Base-by-base conservation (phyloP, 2,113 vertebrate species). In the Scomber scombrus region DNA sequence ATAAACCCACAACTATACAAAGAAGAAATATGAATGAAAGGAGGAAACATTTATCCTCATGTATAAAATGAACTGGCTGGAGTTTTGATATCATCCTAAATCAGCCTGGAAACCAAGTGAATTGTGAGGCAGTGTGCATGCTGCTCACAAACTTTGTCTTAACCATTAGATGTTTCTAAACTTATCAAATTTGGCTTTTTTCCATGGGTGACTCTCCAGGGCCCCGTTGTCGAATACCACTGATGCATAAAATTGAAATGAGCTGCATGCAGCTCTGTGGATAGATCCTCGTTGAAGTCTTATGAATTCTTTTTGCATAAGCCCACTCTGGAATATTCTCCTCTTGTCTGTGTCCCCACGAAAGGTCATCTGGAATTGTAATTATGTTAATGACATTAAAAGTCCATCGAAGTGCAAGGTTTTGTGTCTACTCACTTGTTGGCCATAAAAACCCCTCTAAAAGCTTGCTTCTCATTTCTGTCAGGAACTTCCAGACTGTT, bases 371-470 rank as follows among this genome's bases (percentile, higher is more conserved):
- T 19, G 86, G 73, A 90, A 92, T 92, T 86, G 52, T 70, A 79
- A 91, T 94, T 86, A 90, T 80, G 80, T n/a, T 69, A 86, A 90
- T 86, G 61, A 76, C 16, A 65, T 90, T 85, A 84, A 80, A 82
- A 64, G 77, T 54, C 52, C 21, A 71, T n/a, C 70, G 11, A 68
- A 86, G 34, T 34, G 61, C 56, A 51, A 80, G 46, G 73, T 90
- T 71, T 57, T 65, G 57, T 51, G 45, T 85, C 64, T 55, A 8
- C 49, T 83, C 26, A 64, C 51, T 58, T 57, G 10, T 62, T 64
- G 64, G 50, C 47, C 49, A 69, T 65, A 80, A 68, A 2, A 1
- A 55, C 2, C 23, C 23, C 23, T 26, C 23, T 11, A 55, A 72
- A 61, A 14, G n/a, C 61, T 13, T 67, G 16, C n/a, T 49, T 71